Base-by-base conservation (phyloP, 2,797 vertebrate genomes). In the Glossophaga mutica region DNA sequence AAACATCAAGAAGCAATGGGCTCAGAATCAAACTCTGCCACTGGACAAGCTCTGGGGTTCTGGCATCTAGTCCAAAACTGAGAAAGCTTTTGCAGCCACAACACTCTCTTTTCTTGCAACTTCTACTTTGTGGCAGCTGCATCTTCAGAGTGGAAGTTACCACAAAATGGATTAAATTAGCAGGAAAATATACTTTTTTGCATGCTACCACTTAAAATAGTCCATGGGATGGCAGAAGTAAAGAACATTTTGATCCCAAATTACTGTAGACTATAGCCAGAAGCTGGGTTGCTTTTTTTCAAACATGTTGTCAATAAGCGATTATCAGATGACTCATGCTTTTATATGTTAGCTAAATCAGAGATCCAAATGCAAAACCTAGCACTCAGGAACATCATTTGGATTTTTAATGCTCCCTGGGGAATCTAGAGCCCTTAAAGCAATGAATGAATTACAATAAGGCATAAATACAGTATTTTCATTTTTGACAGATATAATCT, bases 161-260 rank as follows among this genome's bases (percentile, higher is more conserved):
- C 77, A 86, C 77, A 98, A 97, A 91, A 88, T 50, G 94, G 59
- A 77, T 96, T 82, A 97, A 98, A 96, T 97, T 97, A 97, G 93
- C 87, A 96, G 96, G 95, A 96, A 94, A 97, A 85, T 86, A 95
- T 44, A 76, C 67, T 97, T 92, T 91, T 94, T 97, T 96, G 96
- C 94, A 96, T 97, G 95, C 82, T 94, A 90, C 91, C 70, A 96
- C 96, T 95, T 94, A 94, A 97, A 21, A 2, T 90, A 97, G 91
- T 37, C 89, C 77, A 97, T 48, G 59, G 52, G 19, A 87, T 39
- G 42, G 32, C 78, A 44, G 50, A 24, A 87, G 39, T 57, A 52
- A 97, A 42, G 85, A 90, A 91, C 48, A 97, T 91, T 94, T 96
- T 94, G 42, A 96, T 97, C 92, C 74, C 52, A 57, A 90, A 97